Evolutionary conservation across 2,113 vertebrate species (phyloP).

Genomic region (Microcebus tavaratra): DNA sequence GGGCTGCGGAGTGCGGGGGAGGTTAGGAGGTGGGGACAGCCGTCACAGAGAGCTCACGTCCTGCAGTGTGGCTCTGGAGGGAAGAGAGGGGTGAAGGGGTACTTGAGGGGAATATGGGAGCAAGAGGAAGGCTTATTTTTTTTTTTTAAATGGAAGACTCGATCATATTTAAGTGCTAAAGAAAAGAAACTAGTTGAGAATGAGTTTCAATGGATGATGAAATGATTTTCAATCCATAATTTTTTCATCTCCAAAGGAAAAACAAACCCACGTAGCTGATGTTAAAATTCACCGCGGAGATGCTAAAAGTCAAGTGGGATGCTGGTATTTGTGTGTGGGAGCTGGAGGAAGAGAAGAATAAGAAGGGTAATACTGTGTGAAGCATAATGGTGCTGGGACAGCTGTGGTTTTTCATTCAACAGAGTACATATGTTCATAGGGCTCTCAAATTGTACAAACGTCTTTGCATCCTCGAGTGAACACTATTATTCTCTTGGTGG

Average conservation of each 20-base stretch:
- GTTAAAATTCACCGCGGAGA: not conserved
- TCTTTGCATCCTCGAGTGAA: not conserved
- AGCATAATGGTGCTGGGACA: not conserved
- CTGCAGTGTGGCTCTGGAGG: not conserved
- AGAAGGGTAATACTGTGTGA: not conserved
- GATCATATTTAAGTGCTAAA: not conserved
- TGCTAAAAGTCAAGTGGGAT: not conserved
- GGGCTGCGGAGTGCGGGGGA: not conserved
- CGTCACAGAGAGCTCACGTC: fast-evolving
- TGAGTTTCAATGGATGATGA: not conserved
- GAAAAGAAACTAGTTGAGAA: not conserved
- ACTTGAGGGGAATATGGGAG: fast-evolving
- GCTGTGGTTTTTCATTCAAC: conserved; percentile 4
- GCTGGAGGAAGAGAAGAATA: not conserved
- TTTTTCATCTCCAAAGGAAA: conserved; percentile 39
- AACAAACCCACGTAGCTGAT: not conserved
- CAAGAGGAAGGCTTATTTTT: not conserved
- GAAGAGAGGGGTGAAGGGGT: not conserved
- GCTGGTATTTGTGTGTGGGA: too few species aligned
- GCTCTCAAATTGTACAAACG: not conserved
- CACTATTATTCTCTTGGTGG: not conserved
- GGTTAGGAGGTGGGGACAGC: not conserved
- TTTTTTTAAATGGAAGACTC: not conserved
- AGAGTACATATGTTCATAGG: not conserved
- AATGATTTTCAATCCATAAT: not conserved